phyloP scores from a whole-genome alignment of 1,140 invertebrate species.

The Caenorhabditis brenneri region DNA sequence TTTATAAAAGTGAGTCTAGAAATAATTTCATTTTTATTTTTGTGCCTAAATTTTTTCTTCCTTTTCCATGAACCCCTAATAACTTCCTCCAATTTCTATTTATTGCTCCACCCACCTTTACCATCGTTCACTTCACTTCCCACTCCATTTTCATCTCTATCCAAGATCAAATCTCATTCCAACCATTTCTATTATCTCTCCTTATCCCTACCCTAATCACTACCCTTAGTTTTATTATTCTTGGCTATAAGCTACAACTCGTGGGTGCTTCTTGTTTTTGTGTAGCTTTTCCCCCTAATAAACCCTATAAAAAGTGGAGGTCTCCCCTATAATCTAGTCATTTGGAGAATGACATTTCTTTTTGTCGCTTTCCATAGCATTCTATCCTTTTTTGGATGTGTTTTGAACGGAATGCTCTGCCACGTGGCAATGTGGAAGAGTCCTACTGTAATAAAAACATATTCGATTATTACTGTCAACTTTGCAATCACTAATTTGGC shows the following conservation, averaged over 20 bases:
- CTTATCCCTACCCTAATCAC: too few relatives aligned
- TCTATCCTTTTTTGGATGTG: not conserved
- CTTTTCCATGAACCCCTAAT: too few relatives aligned
- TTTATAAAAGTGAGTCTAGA: too few relatives aligned
- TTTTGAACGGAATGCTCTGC: not conserved
- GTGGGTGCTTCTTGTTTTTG: not conserved
- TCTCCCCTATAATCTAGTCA: not conserved
- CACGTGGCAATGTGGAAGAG: not conserved
- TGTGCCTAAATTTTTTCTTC: too few relatives aligned
- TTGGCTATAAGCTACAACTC: not conserved
- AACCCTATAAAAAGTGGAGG: not conserved
- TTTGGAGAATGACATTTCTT: not conserved
- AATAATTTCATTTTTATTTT: too few relatives aligned
- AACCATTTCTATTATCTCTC: too few relatives aligned
- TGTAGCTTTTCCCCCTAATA: not conserved
- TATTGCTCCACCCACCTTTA: too few relatives aligned
- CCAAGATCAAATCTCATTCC: too few relatives aligned
- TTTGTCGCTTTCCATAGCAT: not conserved
- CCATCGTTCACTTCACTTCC: too few relatives aligned
- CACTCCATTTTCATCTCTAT: too few relatives aligned
- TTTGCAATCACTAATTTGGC: constrained; percentile 29
- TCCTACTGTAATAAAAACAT: constrained; percentile 32
- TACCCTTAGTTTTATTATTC: too few relatives aligned
- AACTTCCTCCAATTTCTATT: too few relatives aligned
- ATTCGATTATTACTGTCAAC: constrained; percentile 37